Evolutionary conservation across 1,140 invertebrate genomes (phyloP), one percentile per base, ranked within the genome.

Genomic region (Matsumurasca onukii): DNA sequence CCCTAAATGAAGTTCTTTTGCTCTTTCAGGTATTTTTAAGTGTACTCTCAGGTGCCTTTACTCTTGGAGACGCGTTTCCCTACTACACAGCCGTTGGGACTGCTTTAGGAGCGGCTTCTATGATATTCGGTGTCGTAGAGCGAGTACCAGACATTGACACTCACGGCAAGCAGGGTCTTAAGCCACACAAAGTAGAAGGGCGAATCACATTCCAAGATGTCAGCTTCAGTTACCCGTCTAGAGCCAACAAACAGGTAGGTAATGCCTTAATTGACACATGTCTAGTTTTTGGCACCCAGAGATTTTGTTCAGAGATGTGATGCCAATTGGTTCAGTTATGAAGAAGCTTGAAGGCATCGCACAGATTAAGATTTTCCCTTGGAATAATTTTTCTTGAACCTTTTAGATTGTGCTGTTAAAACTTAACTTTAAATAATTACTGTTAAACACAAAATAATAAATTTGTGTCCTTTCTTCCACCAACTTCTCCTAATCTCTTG

Each of bases 101-200:
- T 0, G 93, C 92, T 0, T 81, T 88, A 69, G 91, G 91, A 31
- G 88, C 93, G 13, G 94, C 93, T 1, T 84, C 84, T 13, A 87
- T 86, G 51, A 83, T 97, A 45, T 97, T 91, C 77, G 79, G 84
- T 39, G 84, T 96, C 5, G 88, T 97, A 31, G 90, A 93, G 75
- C 77, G 88, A 66, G 78, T 81, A 49, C 91, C 93, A 0, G 79
- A 82, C 31, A 94, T 95, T 45, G 88, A 94, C 79, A 86, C 87
- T 1, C 79, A 86, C 31, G 81, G 83, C 1, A 79, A 84, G 0
- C 77, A 79, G 22, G 93, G 92, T 17, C 76, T 82, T n/a, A 85
- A 84, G 59, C 84, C 86, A 1, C 82, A 85, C 0, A 79, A 81
- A 59, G 80, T 91, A 49, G 78, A 78, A 15, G 91, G 92, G 0